phyloP scores from a whole-genome alignment of 2,888 invertebrate genomes.

The Micoletzkya japonica region DNA sequence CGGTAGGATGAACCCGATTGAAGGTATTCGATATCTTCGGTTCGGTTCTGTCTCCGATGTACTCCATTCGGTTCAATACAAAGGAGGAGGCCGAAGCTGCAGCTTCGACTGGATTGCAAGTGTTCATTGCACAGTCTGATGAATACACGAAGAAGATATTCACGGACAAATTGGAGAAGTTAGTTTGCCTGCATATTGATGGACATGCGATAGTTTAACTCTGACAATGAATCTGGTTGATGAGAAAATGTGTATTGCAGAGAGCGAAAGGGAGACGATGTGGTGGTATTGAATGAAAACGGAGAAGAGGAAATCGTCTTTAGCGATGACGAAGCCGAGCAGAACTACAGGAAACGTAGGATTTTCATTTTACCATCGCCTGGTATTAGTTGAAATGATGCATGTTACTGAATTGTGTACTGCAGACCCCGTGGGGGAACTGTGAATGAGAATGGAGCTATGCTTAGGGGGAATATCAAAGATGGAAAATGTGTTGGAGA shows the following conservation, averaged over 20 bases:
- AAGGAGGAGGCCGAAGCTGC: background rate
- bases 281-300: background rate
- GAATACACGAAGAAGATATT: constrained; percentile 3
- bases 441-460: too few relatives aligned
- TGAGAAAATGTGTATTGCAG: background rate
- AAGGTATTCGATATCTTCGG: constrained; percentile 20
- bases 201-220: background rate
- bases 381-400: too few relatives aligned
- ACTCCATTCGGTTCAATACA: constrained; percentile 20
- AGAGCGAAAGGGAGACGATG: constrained; percentile 2
- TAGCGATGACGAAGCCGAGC: constrained; percentile 11
- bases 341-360: background rate
- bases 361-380: background rate
- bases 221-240: background rate
- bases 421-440: too few relatives aligned
- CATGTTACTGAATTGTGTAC: too few relatives aligned
- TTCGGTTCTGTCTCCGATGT: constrained; percentile 3
- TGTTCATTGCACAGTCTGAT: constrained; percentile 10
- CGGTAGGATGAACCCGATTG: too few relatives aligned
- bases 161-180: constrained; percentile 8
- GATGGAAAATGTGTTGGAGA: too few relatives aligned
- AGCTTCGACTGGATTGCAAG: background rate
- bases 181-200: background rate
- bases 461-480: too few relatives aligned
- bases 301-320: constrained; percentile 10